These are phyloP conservation scores for Baronia brevicornis DNA, from an alignment of 2,888 invertebrate species.

Conservation along the genomic window DNA sequence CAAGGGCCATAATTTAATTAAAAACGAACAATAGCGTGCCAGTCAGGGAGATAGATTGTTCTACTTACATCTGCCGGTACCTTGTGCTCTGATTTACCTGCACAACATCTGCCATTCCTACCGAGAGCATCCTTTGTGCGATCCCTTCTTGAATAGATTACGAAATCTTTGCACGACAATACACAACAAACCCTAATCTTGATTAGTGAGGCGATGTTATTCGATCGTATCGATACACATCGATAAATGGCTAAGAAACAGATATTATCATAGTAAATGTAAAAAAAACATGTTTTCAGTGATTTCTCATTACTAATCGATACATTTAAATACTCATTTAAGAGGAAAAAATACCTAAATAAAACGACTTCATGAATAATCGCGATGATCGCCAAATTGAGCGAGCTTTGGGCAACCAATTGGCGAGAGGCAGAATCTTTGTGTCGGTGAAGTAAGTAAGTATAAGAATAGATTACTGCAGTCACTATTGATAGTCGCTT, in stretches of 20 bases:
- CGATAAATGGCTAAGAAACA: constrained; percentile 16
- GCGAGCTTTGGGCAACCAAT: too few relatives aligned
- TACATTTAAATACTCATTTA: too few relatives aligned
- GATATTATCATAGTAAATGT: constrained; percentile 15
- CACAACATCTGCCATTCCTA: constrained; percentile 54
- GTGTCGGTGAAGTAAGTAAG: too few relatives aligned
- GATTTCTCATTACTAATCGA: too few relatives aligned
- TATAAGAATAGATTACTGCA: too few relatives aligned
- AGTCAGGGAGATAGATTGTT: constrained; percentile 36
- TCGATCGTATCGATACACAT: constrained; percentile 21
- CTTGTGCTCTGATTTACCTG: constrained; percentile 57
- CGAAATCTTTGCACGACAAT: constrained; percentile 42
- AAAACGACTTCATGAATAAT: too few relatives aligned
- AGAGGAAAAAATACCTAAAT: too few relatives aligned
- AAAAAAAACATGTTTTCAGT: too few relatives aligned
- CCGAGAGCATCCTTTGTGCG: constrained; percentile 27
- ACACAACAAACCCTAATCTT: constrained; percentile 50
- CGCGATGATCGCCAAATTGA: too few relatives aligned
- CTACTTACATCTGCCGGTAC: constrained; percentile 49
- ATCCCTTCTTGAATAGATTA: constrained; percentile 60
- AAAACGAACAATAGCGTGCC: constrained; percentile 38
- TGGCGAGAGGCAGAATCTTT: too few relatives aligned
- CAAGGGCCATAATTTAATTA: constrained; percentile 54
- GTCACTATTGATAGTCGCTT: too few relatives aligned
- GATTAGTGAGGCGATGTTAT: constrained; percentile 32